phyloP scores from a whole-genome alignment of 1,140 invertebrate genomes.

The Ganaspis sp. region DNA sequence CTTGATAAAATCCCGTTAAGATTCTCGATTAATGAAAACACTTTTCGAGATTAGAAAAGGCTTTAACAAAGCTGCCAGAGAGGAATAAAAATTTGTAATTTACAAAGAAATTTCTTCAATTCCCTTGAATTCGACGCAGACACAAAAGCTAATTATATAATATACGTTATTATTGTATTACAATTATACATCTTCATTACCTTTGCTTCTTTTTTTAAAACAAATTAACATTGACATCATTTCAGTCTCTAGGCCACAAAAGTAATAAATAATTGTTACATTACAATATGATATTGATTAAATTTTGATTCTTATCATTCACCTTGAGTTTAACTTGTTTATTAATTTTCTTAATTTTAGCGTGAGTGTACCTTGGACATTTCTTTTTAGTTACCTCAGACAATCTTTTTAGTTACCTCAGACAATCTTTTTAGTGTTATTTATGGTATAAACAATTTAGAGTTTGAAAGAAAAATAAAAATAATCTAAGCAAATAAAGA shows the following conservation, averaged over 20 bases:
- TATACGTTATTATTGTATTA: too few species aligned
- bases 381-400: too few species aligned
- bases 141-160: background rate
- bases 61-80: background rate
- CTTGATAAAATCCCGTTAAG: background rate
- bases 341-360: too few species aligned
- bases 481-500: too few species aligned
- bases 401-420: too few species aligned
- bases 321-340: too few species aligned
- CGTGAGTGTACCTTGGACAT: too few species aligned
- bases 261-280: background rate
- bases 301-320: too few species aligned
- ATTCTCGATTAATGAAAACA: constrained; percentile 7
- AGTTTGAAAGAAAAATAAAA: too few species aligned
- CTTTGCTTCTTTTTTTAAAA: background rate
- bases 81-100: background rate
- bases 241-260: background rate
- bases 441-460: too few species aligned
- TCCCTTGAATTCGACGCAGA: background rate
- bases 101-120: background rate
- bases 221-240: background rate
- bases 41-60: background rate
- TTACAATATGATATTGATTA: background rate
- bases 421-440: too few species aligned
- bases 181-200: constrained; percentile 4